Evolutionary conservation across 2,113 vertebrate species (phyloP), one percentile per base, ranked within the genome.

Genomic region (Dipodomys ordii): DNA sequence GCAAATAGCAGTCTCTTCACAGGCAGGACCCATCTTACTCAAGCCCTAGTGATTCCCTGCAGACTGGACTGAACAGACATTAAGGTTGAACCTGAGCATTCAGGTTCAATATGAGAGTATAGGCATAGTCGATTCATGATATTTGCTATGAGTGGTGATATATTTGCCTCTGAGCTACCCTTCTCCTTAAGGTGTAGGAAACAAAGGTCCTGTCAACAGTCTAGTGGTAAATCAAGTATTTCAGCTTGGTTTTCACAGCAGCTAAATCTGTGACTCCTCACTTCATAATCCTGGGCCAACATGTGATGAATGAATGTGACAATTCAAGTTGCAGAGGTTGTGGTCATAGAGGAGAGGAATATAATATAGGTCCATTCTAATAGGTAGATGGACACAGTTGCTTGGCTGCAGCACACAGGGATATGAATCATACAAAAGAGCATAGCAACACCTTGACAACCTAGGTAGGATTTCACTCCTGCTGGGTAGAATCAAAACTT

Each of bases 321-420:
- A 39, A 39, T 39, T 39, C 39, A 39, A 27, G 23, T 23, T 88
- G 72, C 44, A 35, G 0, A 53, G 6, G 16, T 72, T 13, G n/a
- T 25, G 30, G 39, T 74, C 85, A 49, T 7, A 46, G 32, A 86
- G n/a, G 35, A 28, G 23, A 5, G 71, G 44, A 46, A 6, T 57
- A 15, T 35, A 46, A 53, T 22, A 4, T 46, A 22, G 9, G n/a
- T 32, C 67, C 20, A 32, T 65, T 32, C 27, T 57, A 28, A 23
- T 13, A 25, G 81, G 27, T 28, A 35, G 53, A 39, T 19, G n/a
- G 28, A 86, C 19, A n/a, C 6, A 18, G 27, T 12, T 44, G 44
- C 1, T 32, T 0, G 28, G 4, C 25, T 18, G 44, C 44, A 74
- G n/a, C 25, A 2, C 5, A 0, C 12, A 3, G 44, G 74, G 64